Conservation (phyloP, 2,888 invertebrate species). For the Sycophila texana region DNA sequence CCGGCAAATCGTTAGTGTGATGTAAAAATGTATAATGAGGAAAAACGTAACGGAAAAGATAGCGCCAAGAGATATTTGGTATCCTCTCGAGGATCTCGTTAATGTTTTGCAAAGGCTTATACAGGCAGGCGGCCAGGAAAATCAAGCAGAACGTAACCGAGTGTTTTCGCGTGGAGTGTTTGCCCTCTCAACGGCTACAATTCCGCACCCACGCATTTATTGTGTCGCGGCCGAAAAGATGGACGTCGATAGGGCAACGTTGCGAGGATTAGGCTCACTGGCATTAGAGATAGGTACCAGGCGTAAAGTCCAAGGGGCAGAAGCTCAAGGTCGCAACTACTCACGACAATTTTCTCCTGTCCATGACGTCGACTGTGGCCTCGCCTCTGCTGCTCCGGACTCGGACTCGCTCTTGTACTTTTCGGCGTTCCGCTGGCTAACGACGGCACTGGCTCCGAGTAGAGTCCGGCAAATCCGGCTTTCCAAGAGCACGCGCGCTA, state of each 20-base stretch:
- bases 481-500: too few relatives aligned
- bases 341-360: conserved; percentile 54
- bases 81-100: too few relatives aligned
- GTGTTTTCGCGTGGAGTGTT: neutral
- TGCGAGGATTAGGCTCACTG: neutral
- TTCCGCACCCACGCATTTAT: conserved; percentile 29
- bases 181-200: neutral
- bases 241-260: conserved; percentile 22
- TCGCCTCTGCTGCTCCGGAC: conserved; percentile 7
- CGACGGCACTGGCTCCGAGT: too few relatives aligned
- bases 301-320: neutral
- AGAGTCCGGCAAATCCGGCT: too few relatives aligned
- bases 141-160: neutral
- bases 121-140: neutral
- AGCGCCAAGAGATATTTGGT: too few relatives aligned
- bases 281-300: neutral
- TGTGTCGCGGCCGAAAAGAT: conserved; percentile 38
- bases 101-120: too few relatives aligned
- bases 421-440: neutral
- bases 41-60: too few relatives aligned
- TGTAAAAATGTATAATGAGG: too few relatives aligned
- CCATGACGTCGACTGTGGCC: conserved; percentile 37
- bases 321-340: conserved; percentile 34
- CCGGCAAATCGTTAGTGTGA: too few relatives aligned
- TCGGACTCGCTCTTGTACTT: neutral